phyloP scores from a whole-genome alignment of 2,113 vertebrate genomes.

The Phocoena sinus region DNA sequence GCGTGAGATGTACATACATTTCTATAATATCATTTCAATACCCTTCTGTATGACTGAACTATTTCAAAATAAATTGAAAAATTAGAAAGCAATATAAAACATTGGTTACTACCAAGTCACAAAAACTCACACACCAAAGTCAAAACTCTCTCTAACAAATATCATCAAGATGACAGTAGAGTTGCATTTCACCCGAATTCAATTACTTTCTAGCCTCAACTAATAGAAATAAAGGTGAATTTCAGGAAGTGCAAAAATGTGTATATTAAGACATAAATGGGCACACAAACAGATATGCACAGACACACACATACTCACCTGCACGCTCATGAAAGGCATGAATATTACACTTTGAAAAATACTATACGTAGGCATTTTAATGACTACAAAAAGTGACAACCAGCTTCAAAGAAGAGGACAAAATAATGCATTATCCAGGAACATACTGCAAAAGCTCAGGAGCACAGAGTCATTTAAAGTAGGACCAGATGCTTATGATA shows the following conservation, averaged over 20 bases:
- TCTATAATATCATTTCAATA: neutral
- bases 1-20: neutral
- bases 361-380: neutral
- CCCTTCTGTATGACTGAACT: neutral
- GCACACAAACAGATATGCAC: neutral
- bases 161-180: neutral
- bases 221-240: neutral
- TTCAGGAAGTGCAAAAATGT: neutral
- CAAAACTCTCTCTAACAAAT: neutral
- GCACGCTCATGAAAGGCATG: neutral
- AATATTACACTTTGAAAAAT: conserved; percentile 3
- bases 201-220: neutral
- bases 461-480: neutral
- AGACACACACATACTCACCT: neutral
- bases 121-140: neutral
- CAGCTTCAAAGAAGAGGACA: neutral
- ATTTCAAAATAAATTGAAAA: conserved; percentile 21
- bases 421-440: neutral
- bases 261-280: neutral
- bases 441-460: neutral
- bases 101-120: neutral
- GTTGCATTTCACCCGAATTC: neutral
- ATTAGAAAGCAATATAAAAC: neutral
- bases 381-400: neutral
- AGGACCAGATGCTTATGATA: neutral